These are phyloP conservation scores for Standfussiana lucernea DNA, from an alignment of 2,888 invertebrate species.

Conservation along the genomic window DNA sequence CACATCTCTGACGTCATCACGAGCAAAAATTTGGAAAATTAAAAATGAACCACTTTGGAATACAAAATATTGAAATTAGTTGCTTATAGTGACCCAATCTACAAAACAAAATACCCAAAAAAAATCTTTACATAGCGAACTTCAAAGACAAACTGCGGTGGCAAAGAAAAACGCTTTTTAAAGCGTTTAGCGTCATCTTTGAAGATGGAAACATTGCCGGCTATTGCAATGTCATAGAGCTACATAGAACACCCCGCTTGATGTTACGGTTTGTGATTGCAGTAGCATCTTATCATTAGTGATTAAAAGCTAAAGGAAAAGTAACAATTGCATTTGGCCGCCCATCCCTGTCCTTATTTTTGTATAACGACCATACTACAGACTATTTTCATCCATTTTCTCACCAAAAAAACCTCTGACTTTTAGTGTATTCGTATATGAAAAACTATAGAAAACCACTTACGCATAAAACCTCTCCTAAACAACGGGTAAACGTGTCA, in stretches of 20 bases:
- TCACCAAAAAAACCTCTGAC: background rate
- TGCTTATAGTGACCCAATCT: no score
- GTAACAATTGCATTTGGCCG: background rate
- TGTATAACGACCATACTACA: background rate
- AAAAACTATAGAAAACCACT: conserved; percentile 17
- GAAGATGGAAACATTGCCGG: no score
- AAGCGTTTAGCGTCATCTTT: no score
- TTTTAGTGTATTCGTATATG: conserved; percentile 17
- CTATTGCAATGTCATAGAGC: no score
- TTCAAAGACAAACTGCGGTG: no score
- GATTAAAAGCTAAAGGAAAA: background rate
- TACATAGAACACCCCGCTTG: background rate
- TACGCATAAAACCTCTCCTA: conserved; percentile 11
- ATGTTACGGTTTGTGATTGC: background rate
- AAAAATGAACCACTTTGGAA: no score
- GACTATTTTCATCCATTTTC: background rate
- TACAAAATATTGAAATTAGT: no score
- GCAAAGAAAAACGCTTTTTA: no score
- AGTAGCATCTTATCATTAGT: background rate
- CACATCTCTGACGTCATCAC: no score
- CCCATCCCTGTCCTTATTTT: background rate
- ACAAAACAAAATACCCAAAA: no score
- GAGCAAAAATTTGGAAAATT: no score
- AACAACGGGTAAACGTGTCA: conserved; percentile 18
- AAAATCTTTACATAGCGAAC: no score